These are phyloP conservation scores for Carapus acus DNA, from an alignment of 2,797 vertebrate genomes.

Conservation along the genomic window DNA sequence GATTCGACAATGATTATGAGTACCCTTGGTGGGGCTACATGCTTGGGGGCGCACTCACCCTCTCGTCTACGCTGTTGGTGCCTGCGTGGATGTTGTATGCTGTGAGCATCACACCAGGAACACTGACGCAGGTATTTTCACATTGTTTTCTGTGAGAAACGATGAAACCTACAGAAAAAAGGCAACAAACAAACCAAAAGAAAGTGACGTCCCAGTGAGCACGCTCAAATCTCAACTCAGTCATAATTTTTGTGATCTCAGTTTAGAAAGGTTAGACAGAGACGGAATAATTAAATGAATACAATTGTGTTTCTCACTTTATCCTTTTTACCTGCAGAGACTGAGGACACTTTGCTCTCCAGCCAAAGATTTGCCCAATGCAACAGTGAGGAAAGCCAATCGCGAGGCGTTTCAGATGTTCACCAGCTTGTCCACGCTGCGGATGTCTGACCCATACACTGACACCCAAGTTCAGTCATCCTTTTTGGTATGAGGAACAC, in stretches of 20 bases:
- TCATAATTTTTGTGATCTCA: background rate
- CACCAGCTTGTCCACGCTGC: slow-evolving; percentile 61
- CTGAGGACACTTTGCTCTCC: slow-evolving; percentile 65
- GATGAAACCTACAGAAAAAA: background rate
- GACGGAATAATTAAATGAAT: background rate
- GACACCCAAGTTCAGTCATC: slow-evolving; percentile 3
- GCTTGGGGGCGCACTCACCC: slow-evolving; percentile 71
- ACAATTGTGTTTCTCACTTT: too few species aligned
- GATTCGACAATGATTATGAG: slow-evolving; percentile 72
- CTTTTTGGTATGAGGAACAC: slow-evolving; percentile 17
- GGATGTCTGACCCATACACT: slow-evolving; percentile 4
- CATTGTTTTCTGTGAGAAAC: background rate
- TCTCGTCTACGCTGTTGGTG: slow-evolving; percentile 73
- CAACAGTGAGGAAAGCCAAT: slow-evolving; percentile 33
- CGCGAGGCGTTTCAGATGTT: slow-evolving; percentile 65
- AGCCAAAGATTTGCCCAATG: slow-evolving; percentile 50
- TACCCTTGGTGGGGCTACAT: slow-evolving; percentile 80
- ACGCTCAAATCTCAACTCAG: too few species aligned
- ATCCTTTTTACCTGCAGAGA: slow-evolving; percentile 55
- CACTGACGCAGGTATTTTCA: slow-evolving; percentile 63
- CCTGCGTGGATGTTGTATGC: slow-evolving; percentile 73
- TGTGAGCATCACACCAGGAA: slow-evolving; percentile 66
- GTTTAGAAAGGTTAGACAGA: background rate
- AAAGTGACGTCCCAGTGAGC: too few species aligned
- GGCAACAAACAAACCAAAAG: too few species aligned